A percentile compares a stretch with the other conserved stretches of the same genome.
Conservation (phyloP, 2,888 invertebrate species). For the Catocala nupta region DNA sequence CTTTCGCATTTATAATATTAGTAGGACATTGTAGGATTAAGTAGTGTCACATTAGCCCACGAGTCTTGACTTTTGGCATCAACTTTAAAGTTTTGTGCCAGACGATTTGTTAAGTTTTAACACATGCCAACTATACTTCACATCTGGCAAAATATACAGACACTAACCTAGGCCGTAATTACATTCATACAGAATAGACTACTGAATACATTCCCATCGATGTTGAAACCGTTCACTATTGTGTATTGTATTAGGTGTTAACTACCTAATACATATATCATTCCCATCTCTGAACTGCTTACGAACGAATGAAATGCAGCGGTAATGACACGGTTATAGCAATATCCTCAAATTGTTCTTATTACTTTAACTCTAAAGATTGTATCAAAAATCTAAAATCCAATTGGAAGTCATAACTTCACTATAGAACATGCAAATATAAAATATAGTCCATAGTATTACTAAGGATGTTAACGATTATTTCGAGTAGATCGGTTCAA, state of each 20-base stretch:
- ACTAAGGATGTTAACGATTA: constrained; percentile 63
- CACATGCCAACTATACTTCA: background rate
- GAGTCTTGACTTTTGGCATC: too few species aligned
- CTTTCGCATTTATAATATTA: too few species aligned
- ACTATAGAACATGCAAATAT: constrained; percentile 21
- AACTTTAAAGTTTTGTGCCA: too few species aligned
- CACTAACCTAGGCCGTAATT: background rate
- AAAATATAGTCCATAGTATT: constrained; percentile 24
- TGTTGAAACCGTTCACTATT: constrained; percentile 3
- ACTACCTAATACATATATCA: constrained; percentile 6
- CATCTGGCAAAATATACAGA: background rate
- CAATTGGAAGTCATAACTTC: constrained; percentile 18
- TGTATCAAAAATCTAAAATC: constrained; percentile 11
- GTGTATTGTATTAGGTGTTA: constrained; percentile 5
- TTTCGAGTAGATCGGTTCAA: constrained; percentile 64
- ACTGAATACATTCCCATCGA: constrained; percentile 1
- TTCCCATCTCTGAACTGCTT: background rate
- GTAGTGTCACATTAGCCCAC: too few species aligned
- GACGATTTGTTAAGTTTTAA: too few species aligned
- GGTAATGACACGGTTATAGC: background rate
- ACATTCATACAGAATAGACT: background rate
- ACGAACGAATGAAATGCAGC: background rate
- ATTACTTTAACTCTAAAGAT: background rate
- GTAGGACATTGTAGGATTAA: too few species aligned
- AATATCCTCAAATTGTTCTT: constrained; percentile 8